Evolutionary conservation across 2,797 vertebrate species (phyloP), one percentile per base, ranked within the genome.

Genomic region (Gymnoscopelus microlampas): DNA sequence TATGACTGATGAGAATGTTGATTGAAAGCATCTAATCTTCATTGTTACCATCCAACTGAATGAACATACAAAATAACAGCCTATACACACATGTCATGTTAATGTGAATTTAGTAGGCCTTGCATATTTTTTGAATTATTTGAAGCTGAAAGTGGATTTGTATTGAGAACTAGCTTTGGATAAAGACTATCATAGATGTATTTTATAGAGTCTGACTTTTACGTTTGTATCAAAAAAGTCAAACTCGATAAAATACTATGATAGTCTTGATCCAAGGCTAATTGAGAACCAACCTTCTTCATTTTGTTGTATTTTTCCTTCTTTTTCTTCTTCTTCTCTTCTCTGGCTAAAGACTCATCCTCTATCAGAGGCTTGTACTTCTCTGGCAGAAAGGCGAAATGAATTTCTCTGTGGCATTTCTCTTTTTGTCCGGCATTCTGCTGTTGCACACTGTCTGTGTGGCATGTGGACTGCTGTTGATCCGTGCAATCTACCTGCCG

Each of bases 251-350:
- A 19, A 19, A 19, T 19, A 19, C n/a, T n/a, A n/a, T n/a, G n/a
- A n/a, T n/a, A n/a, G n/a, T 19, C 19, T 19, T 19, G 19, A 19
- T 19, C 19, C 19, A 19, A 19, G 19, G 9, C 19, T 19, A 19
- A 5, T 0, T 11, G 0, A 47, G 5, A 7, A 89, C 86, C 44
- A 77, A 98, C 97, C 96, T 97, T 96, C 75, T 91, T 93, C 6
- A 95, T 95, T 87, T 95, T 96, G 84, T 94, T 93, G 75, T 90
- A 91, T 73, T 87, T 95, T 76, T 94, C 92, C 69, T 94, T 94
- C 82, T 85, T 93, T 60, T 71, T 88, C 44, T 77, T 88, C 66
- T 88, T 90, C 73, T 77, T 91, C 73, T 91, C 89, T n/a, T 91
- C 88, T 63, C 82, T 83, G 3, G 61, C 63, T 60, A 44, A 44